Evolutionary conservation across 23 tunicate genomes (phyloP), one percentile per base, ranked within the genome.

Genomic region (Clavelina lepadiformis): DNA sequence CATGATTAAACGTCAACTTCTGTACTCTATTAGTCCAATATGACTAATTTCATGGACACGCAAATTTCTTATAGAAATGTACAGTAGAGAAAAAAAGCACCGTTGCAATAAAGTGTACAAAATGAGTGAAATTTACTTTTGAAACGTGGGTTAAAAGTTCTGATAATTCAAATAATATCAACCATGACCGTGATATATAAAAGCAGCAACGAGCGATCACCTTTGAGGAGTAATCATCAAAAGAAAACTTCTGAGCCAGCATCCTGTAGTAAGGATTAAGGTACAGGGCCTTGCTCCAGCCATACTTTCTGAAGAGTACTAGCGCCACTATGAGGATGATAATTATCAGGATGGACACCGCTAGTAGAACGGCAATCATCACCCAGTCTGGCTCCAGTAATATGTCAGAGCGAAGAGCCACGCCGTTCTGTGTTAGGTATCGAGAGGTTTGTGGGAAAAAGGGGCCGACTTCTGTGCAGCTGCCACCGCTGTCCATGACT

Each of bases 371-470:
- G 11, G 76, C 82, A 45, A 93, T 85, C 49, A 79, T 33, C 4
- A 93, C 64, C 98, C 98, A 93, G 38, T 93, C 98, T 1, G 98
- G 98, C 55, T 73, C 98, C 37, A 93, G 83, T 0, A 83, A 38
- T 30, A 93, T 83, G 65, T 76, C 77, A 0, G 83, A 51, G 1
- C 82, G 79, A 0, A 84, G 38, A 6, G 62, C 54, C 49, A 85
- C 26, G 5, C 98, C 98, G 56, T 62, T 86, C 56, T 78, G 93
- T 18, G 68, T 74, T 47, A 77, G 63, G 64, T 73, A 73, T 8
- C 79, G 55, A 3, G 98, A 82, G 5, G 93, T 93, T 46, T 52
- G 78, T 3, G 98, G 89, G 62, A 93, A 93, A 62, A 77, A 93
- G 3, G 98, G 98, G 3, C 98, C 98, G 32, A 73, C 56, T 51